Conservation (phyloP, 2,113 vertebrate genomes). For the Chlorocebus sabaeus region DNA sequence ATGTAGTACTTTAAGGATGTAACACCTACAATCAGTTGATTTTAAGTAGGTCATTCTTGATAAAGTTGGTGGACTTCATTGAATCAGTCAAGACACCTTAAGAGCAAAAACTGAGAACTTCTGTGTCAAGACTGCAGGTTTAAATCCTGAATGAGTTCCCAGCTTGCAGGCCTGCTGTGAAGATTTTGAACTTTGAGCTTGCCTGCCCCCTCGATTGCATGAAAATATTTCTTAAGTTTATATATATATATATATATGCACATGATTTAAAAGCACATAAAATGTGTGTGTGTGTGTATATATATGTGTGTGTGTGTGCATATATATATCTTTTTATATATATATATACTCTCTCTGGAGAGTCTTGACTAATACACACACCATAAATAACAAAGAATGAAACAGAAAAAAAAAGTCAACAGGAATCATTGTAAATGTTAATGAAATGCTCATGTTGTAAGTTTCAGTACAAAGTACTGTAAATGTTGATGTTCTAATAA, state of each 20-base stretch:
- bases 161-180: not conserved
- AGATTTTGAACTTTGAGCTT: not conserved
- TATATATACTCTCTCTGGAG: too few relatives aligned
- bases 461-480: not conserved
- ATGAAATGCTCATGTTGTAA: not conserved
- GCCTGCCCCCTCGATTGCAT: not conserved
- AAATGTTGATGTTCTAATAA: not conserved
- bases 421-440: not conserved
- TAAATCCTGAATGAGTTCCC: not conserved
- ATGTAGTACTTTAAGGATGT: not conserved
- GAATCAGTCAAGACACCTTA: not conserved
- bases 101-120: not conserved
- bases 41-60: not conserved
- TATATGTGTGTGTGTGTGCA: fast-evolving
- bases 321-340: not conserved
- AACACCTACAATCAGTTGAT: not conserved
- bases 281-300: too few relatives aligned
- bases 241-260: too few relatives aligned
- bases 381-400: not conserved
- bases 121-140: not conserved
- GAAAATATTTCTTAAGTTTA: not conserved
- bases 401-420: not conserved
- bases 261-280: too few relatives aligned
- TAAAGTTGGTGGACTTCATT: not conserved
- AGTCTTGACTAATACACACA: not conserved